Conservation (phyloP, 2,888 invertebrate genomes). For the Acrobasis consociella region DNA sequence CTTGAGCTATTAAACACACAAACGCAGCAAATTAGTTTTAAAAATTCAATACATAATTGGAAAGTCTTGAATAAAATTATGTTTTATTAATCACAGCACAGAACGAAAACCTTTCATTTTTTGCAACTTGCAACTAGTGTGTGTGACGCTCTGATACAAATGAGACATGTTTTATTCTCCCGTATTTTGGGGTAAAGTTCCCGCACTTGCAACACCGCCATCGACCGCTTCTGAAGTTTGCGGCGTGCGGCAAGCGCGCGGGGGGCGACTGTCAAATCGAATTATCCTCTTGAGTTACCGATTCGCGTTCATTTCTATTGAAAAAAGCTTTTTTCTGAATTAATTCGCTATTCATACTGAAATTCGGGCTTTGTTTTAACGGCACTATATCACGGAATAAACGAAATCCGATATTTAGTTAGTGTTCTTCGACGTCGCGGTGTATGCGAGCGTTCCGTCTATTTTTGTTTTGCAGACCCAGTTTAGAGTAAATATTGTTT, state of each 20-base stretch:
- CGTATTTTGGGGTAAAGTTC: slow-evolving; percentile 39
- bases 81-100: too few species aligned
- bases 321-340: slow-evolving; percentile 64
- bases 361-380: slow-evolving; percentile 41
- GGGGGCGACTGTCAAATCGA: slow-evolving; percentile 68
- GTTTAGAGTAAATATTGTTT: slow-evolving; percentile 76
- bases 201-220: slow-evolving; percentile 57
- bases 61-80: too few species aligned
- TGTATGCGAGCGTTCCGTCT: slow-evolving; percentile 37
- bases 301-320: slow-evolving; percentile 59
- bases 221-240: slow-evolving; percentile 61
- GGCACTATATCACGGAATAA: slow-evolving; percentile 45
- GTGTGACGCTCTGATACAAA: not conserved
- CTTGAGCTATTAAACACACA: too few species aligned
- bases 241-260: slow-evolving; percentile 52
- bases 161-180: slow-evolving; percentile 32
- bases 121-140: too few species aligned
- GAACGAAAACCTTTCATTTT: too few species aligned
- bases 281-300: slow-evolving; percentile 54
- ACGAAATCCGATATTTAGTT: slow-evolving; percentile 2
- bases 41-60: too few species aligned
- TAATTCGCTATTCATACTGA: slow-evolving; percentile 50
- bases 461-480: slow-evolving; percentile 75
- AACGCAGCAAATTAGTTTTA: too few species aligned
- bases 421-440: slow-evolving; percentile 22